Evolutionary conservation across 1,140 invertebrate genomes (phyloP).

Genomic region (Bombus pyrosoma): DNA sequence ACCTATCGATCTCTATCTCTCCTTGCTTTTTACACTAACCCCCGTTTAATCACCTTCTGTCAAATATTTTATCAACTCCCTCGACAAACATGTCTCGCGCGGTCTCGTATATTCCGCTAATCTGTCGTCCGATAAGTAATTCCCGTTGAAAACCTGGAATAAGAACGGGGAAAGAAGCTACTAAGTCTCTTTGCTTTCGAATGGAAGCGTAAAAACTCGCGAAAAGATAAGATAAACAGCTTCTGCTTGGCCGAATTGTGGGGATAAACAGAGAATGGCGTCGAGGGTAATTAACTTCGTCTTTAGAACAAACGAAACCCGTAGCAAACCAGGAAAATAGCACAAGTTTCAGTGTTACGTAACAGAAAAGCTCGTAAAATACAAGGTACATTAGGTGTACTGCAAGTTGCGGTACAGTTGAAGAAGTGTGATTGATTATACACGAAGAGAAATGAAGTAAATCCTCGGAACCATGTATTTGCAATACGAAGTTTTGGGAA

Average conservation of each 20-base stretch:
- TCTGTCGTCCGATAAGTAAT: not conserved
- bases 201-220: not conserved
- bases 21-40: not conserved
- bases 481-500: not conserved
- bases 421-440: not conserved
- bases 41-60: not conserved
- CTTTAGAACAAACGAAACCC: not conserved
- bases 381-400: not conserved
- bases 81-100: not conserved
- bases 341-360: not conserved
- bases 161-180: not conserved
- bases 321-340: not conserved
- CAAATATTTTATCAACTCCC: constrained; percentile 4
- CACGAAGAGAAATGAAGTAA: not conserved
- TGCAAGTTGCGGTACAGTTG: not conserved
- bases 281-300: constrained; percentile 34
- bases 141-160: too few species aligned
- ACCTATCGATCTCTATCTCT: not conserved
- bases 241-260: not conserved
- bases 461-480: not conserved
- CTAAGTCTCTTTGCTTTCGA: not conserved
- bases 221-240: constrained; percentile 21
- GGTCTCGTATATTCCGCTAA: not conserved
- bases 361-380: constrained; percentile 10
- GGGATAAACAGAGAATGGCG: constrained; percentile 19